Percentiles rank a stretch among this genome's conserved stretches.
Conservation (phyloP, 2,888 invertebrate species). For the Disparrhopalites patrizii region DNA sequence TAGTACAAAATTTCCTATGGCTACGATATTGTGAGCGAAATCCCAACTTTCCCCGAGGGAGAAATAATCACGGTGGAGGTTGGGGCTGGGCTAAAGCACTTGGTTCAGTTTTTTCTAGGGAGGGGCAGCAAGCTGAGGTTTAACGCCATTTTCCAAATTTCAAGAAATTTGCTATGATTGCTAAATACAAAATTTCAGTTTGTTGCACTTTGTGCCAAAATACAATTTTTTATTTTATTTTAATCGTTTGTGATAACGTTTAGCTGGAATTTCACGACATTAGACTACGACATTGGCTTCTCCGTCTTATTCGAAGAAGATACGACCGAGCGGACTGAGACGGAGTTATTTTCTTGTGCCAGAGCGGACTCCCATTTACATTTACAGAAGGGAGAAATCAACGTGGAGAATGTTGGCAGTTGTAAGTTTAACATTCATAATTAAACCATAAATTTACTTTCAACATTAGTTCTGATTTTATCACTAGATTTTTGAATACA, state of each 20-base stretch:
- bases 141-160: too few species aligned
- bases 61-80: slow-evolving; percentile 19
- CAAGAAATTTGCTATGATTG: background rate
- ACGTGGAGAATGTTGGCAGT: background rate
- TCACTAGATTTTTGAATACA: too few species aligned
- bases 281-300: slow-evolving; percentile 30
- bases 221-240: too few species aligned
- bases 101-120: background rate
- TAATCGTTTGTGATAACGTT: too few species aligned
- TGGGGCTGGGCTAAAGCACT: slow-evolving; percentile 19
- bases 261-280: slow-evolving; percentile 27
- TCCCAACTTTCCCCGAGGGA: slow-evolving; percentile 1
- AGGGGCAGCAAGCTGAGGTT: slow-evolving; percentile 15
- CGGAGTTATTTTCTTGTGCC: background rate
- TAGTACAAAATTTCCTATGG: slow-evolving; percentile 12
- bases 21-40: background rate
- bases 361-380: slow-evolving; percentile 8
- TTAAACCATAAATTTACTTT: too few species aligned
- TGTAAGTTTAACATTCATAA: too few species aligned
- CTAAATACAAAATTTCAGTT: background rate
- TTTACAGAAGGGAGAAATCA: slow-evolving; percentile 1
- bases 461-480: too few species aligned
- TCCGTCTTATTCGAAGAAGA: background rate
- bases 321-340: background rate
- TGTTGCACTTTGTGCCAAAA: too few species aligned